phyloP scores from a whole-genome alignment of 2,113 vertebrate species.

The Leptosomus discolor region DNA sequence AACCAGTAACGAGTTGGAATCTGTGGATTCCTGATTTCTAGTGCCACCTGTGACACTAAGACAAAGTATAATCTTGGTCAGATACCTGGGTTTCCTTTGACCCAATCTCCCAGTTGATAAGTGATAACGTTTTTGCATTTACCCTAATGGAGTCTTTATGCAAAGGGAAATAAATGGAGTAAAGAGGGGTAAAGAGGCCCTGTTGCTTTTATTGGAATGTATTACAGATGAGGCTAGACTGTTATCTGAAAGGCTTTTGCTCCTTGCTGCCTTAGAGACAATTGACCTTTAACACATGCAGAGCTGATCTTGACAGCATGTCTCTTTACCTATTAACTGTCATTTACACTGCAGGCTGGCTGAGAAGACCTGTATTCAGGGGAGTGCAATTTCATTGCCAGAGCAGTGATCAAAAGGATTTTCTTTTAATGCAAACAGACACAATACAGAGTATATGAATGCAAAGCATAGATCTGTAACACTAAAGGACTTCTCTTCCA shows the following conservation, averaged over 20 bases:
- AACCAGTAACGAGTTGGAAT: background rate
- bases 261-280: background rate
- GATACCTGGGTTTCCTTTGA: background rate
- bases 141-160: background rate
- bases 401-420: conserved; percentile 23
- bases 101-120: background rate
- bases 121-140: background rate
- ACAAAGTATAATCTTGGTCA: background rate
- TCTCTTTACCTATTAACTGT: conserved; percentile 21
- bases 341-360: background rate
- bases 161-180: background rate
- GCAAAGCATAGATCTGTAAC: background rate
- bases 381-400: background rate
- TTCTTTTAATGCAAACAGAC: conserved; percentile 34
- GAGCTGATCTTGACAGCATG: background rate
- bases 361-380: background rate
- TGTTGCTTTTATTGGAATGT: background rate
- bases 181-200: background rate
- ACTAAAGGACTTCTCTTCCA: background rate
- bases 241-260: conserved; percentile 6
- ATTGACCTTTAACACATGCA: background rate
- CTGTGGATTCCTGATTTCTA: background rate
- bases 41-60: background rate
- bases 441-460: conserved; percentile 8
- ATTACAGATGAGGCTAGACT: background rate